phyloP scores from a whole-genome alignment of 2,888 invertebrate genomes.

The Agrotis segetum region DNA sequence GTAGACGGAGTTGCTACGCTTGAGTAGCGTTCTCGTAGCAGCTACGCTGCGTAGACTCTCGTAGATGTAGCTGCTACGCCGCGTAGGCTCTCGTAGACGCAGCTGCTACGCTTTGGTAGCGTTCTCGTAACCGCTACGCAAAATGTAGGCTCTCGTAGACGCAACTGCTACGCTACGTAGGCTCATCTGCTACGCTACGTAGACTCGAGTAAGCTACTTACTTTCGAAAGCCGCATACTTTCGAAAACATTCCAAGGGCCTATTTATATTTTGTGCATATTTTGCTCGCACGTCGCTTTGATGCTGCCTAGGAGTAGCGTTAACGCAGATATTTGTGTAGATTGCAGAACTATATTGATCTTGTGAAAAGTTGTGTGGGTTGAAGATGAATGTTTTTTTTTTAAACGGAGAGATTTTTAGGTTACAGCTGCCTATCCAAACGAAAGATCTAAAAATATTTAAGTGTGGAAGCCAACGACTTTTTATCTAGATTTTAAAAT shows the following conservation, averaged over 20 bases:
- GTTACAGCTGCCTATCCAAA: background rate
- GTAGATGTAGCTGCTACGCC: background rate
- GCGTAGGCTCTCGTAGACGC: background rate
- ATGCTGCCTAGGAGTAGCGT: background rate
- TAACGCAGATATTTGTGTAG: background rate
- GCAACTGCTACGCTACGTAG: background rate
- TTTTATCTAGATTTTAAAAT: conserved; percentile 2
- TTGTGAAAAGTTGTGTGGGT: conserved; percentile 18
- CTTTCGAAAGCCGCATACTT: background rate
- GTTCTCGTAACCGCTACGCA: background rate
- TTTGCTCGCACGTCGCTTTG: background rate
- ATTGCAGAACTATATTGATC: too few species aligned
- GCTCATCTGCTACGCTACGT: background rate
- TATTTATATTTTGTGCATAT: too few species aligned
- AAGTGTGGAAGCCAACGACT: background rate
- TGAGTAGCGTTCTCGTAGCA: background rate
- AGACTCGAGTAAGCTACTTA: background rate
- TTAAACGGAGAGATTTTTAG: background rate
- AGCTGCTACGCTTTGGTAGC: background rate
- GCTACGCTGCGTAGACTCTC: background rate
- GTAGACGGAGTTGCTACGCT: background rate
- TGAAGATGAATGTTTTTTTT: conserved; percentile 13
- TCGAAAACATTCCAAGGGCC: background rate
- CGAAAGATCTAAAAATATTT: conserved; percentile 17
- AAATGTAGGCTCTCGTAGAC: background rate